Base-by-base conservation (phyloP, 2,113 vertebrate genomes). In the Buteo buteo region DNA sequence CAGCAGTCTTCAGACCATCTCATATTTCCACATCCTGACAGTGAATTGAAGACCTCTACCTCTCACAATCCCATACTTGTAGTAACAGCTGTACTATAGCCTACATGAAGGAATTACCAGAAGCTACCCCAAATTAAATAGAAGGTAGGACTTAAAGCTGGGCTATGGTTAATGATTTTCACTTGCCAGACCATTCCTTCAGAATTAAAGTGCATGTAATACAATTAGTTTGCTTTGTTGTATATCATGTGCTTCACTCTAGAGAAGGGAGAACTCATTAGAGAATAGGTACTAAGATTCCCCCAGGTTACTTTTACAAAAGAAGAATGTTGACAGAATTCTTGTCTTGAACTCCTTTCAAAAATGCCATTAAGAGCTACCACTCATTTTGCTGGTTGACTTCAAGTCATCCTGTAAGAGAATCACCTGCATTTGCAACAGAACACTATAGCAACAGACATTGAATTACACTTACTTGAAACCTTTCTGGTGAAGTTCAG, bases 401-500 rank as follows among this genome's bases (percentile, higher is more conserved):
- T 69, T 67, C 40, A 66, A 67, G 69, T 15, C 32, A 49, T 19
- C 31, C 88, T 18, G 28, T 13, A 67, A 21, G 22, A 94, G 54
- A 52, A 62, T 4, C 5, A 1, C 34, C 47, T 69, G 31, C 44
- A 36, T 40, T 54, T 79, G 50, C 57, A 84, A 38, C 9, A 73
- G 47, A 89, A 47, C 4, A 18, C 29, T 34, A 2, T 3, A 65
- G 26, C 19, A 24, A 49, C 1, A 50, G 42, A 45, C 24, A 31
- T 14, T 36, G 9, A 40, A 11, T 18, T 29, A 38, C 90, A 98
- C 98, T 98, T 98, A 99, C 99, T 97, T 99, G 98, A 99, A 99
- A 72, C 99, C 99, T 95, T 98, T 99, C 95, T 99, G 97, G 96
- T 99, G 99, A 92, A 99, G 98, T 79, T 99, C 98, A 67, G 99